Evolutionary conservation across 2,888 invertebrate species (phyloP).

Genomic region (Orthosia gothica): DNA sequence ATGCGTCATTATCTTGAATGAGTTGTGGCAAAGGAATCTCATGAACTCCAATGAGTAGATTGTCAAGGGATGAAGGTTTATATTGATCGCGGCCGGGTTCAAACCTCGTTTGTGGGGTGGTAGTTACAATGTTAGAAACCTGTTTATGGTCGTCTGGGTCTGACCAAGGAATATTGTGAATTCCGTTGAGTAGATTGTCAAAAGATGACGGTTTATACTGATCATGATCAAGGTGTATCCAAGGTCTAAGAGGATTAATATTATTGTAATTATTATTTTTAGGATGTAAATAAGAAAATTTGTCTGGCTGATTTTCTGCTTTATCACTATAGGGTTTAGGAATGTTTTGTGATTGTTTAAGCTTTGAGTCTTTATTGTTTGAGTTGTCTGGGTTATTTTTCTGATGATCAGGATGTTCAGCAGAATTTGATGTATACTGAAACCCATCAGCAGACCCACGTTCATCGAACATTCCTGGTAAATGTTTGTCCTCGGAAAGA

Average conservation of each 20-base stretch:
- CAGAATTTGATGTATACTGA: not conserved
- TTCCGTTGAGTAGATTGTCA: constrained; percentile 17
- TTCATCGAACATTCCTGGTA: not conserved
- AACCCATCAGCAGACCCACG: not conserved
- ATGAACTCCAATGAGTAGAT: constrained; percentile 15
- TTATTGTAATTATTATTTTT: not conserved
- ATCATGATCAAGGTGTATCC: constrained; percentile 8
- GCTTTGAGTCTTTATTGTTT: not conserved
- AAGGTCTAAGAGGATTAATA: constrained; percentile 5
- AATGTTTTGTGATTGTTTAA: constrained; percentile 1
- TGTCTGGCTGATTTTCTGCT: not conserved
- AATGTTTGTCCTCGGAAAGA: not conserved
- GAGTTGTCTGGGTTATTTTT: not conserved
- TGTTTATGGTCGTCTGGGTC: not conserved
- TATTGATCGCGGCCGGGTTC: constrained; percentile 11
- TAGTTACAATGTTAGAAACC: not conserved
- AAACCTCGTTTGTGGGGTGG: not conserved
- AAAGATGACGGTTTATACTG: constrained; percentile 21
- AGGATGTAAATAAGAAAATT: not conserved
- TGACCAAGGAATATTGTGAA: constrained; percentile 29
- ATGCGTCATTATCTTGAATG: constrained; percentile 8
- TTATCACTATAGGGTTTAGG: not conserved
- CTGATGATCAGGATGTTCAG: not conserved
- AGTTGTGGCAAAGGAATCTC: constrained; percentile 2
- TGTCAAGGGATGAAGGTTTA: constrained; percentile 4